A percentile compares a stretch with the other conserved stretches of the same genome.
phyloP scores from a whole-genome alignment of 2,888 invertebrate genomes.

The Perdita meconis region DNA sequence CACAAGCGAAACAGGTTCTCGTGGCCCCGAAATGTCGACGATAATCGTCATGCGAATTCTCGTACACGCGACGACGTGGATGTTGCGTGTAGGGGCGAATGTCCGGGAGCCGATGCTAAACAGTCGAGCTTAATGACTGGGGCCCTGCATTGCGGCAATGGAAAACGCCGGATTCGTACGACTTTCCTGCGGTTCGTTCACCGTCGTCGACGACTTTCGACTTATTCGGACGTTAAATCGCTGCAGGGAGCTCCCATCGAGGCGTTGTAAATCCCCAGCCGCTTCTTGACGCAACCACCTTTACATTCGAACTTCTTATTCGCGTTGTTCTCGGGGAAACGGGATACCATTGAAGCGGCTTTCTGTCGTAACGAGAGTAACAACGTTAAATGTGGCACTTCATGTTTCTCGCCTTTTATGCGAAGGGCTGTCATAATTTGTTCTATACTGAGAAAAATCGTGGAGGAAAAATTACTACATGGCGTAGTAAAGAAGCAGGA shows the following conservation, averaged over 20 bases:
- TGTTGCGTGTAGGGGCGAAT: slow-evolving; percentile 45
- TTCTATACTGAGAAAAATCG: not conserved
- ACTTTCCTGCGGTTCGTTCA: slow-evolving; percentile 11
- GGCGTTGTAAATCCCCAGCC: slow-evolving; percentile 12
- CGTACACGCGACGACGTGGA: slow-evolving; percentile 31
- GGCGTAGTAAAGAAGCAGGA: too few species aligned
- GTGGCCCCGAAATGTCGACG: slow-evolving; percentile 5
- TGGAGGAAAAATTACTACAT: too few species aligned
- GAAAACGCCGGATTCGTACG: slow-evolving; percentile 9
- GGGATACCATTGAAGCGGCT: not conserved
- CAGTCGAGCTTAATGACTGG: slow-evolving; percentile 36
- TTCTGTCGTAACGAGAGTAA: slow-evolving; percentile 3
- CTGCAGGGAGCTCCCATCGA: not conserved
- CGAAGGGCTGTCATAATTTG: not conserved
- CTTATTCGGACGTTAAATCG: slow-evolving; percentile 16
- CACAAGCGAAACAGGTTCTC: not conserved
- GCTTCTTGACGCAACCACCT: not conserved
- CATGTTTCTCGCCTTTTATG: not conserved
- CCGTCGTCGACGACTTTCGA: not conserved
- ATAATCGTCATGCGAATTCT: slow-evolving; percentile 36
- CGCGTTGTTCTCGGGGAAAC: slow-evolving; percentile 2
- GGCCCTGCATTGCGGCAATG: slow-evolving; percentile 65
- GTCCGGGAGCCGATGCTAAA: slow-evolving; percentile 4
- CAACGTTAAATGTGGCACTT: too few species aligned
- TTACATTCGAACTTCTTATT: slow-evolving; percentile 5